Evolutionary conservation across 2,888 invertebrate genomes (phyloP), one percentile per base, ranked within the genome.

Genomic region (Teinopalpus imperialis): DNA sequence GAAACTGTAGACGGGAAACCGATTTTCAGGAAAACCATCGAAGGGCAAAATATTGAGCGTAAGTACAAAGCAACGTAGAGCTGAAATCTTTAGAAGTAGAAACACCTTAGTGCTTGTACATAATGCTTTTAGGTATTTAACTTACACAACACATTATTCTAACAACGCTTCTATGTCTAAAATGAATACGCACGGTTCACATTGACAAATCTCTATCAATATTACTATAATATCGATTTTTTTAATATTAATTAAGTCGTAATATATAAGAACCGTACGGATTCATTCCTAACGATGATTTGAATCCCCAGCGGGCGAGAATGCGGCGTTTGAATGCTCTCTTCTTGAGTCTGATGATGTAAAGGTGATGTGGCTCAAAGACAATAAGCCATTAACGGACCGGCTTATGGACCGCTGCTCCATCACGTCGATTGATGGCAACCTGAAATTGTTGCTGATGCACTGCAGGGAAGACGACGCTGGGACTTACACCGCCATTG

Each of bases 401-500:
- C 91, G 90, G 39, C 80, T 94, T 42, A 94, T 95, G 53, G 95
- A 95, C 69, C 90, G 95, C 8, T 92, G 95, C 39, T 90, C 88
- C 53, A 90, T 92, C 3, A 90, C 90, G 39, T 89, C 90, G 7
- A 85, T 90, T 12, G 89, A 90, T 18, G 90, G 90, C 43, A 73
- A 74, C 1, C 94, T 94, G 74, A 93, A 92, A 44, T 86, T 98
- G 56, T 91, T 93, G 59, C 91, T 95, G 53, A 91, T 92, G 63
- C 94, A 96, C 72, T 94, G 94, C 61, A 85, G 90, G 50, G 91
- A 94, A 60, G 92, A 91, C 16, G 98, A 98, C 78, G 91, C 93
- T n/a, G 98, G 97, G 35, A 91, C 96, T 29, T 98, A 98, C 76
- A 96, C 96, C 0, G 96, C 97, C 31, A 92, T 95, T 53, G 97